These are phyloP conservation scores for Ethmia dodecea DNA, from an alignment of 2,888 invertebrate species.

Conservation along the genomic window DNA sequence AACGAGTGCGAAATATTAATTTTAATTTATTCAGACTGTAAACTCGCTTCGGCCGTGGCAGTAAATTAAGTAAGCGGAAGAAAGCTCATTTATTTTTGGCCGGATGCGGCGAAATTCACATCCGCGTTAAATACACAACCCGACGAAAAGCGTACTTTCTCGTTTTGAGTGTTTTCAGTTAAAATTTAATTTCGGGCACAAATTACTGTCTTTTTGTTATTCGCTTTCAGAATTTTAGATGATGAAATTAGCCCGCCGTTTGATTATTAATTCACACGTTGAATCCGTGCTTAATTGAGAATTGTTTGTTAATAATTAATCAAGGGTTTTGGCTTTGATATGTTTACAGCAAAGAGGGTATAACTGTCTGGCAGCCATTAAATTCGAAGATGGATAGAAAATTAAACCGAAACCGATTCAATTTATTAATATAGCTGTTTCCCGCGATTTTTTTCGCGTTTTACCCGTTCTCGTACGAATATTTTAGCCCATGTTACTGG, in stretches of 20 bases:
- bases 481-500: too few relatives aligned
- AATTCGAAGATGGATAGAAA: too few relatives aligned
- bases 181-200: slow-evolving; percentile 68
- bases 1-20: slow-evolving; percentile 67
- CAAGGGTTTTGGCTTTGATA: slow-evolving; percentile 27
- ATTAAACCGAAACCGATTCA: too few relatives aligned
- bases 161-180: slow-evolving; percentile 66
- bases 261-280: slow-evolving; percentile 53
- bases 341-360: slow-evolving; percentile 1
- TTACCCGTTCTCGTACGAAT: too few relatives aligned
- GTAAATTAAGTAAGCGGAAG: slow-evolving; percentile 76
- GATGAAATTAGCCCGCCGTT: slow-evolving; percentile 46
- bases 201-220: slow-evolving; percentile 72
- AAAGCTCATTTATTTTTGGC: slow-evolving; percentile 75
- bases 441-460: too few relatives aligned
- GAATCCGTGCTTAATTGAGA: slow-evolving; percentile 46
- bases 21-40: slow-evolving; percentile 67
- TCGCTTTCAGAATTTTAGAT: slow-evolving; percentile 67
- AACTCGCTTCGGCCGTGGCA: slow-evolving; percentile 53
- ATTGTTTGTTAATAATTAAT: slow-evolving; percentile 48
- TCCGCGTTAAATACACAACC: slow-evolving; percentile 74
- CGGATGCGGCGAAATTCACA: slow-evolving; percentile 73
- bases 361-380: neutral
- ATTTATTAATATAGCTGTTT: too few relatives aligned
- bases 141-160: slow-evolving; percentile 55